Conservation (phyloP, 2,888 invertebrate species). For the Zhuqinia jingwanae region DNA sequence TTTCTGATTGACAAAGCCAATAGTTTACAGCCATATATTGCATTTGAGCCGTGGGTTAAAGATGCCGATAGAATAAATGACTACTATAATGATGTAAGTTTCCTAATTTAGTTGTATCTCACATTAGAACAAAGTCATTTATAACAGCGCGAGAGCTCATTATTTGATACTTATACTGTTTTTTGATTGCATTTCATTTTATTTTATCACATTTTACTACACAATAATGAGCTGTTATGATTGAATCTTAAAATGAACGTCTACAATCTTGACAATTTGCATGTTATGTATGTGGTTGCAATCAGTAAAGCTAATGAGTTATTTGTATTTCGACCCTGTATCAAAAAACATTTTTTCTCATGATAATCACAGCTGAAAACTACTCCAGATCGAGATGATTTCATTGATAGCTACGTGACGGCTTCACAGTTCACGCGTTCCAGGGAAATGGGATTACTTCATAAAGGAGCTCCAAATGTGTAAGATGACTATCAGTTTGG, state of each 20-base stretch:
- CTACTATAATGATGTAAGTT: constrained; percentile 65
- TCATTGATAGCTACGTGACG: constrained; percentile 61
- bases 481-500: constrained; percentile 33
- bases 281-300: too few relatives aligned
- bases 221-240: not conserved
- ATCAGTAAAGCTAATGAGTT: not conserved
- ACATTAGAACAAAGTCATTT: too few relatives aligned
- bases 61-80: constrained; percentile 54
- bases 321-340: not conserved
- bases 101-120: constrained; percentile 28
- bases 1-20: constrained; percentile 70
- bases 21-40: constrained; percentile 62
- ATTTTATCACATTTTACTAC: not conserved
- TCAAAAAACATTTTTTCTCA: constrained; percentile 27
- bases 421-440: constrained; percentile 49
- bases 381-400: constrained; percentile 55
- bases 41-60: constrained; percentile 61
- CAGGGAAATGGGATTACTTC: constrained; percentile 61
- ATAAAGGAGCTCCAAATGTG: constrained; percentile 64
- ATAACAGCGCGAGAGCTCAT: too few relatives aligned
- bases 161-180: too few relatives aligned
- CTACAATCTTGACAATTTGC: not conserved
- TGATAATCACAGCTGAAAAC: constrained; percentile 46
- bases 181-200: not conserved
- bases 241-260: not conserved